These are phyloP conservation scores for Vanacampus margaritifer DNA, from an alignment of 2,113 vertebrate species.

Conservation along the genomic window DNA sequence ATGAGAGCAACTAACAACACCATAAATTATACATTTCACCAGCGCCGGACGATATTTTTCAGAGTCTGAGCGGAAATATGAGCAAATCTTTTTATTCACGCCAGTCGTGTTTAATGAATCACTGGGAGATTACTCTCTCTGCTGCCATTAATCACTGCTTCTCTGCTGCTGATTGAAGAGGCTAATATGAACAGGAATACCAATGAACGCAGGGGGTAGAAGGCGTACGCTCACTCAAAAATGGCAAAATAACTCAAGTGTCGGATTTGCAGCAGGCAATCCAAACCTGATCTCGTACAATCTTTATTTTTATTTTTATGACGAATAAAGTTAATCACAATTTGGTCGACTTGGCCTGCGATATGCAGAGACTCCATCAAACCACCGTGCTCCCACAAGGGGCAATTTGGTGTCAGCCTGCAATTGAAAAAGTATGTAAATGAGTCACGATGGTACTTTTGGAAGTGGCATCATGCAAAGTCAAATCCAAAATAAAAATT, in stretches of 20 bases:
- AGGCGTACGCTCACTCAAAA: constrained; percentile 40
- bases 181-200: constrained; percentile 69
- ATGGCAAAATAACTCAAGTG: constrained; percentile 49
- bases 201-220: constrained; percentile 55
- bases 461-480: constrained; percentile 27
- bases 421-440: constrained; percentile 48
- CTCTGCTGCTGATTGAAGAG: constrained; percentile 67
- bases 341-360: constrained; percentile 17
- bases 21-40: constrained; percentile 68
- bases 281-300: constrained; percentile 44
- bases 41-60: constrained; percentile 66
- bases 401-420: constrained; percentile 42
- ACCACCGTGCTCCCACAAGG: constrained; percentile 21
- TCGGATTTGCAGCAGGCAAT: constrained; percentile 34
- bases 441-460: constrained; percentile 31
- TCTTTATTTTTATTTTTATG: constrained; percentile 13
- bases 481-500: constrained; percentile 44
- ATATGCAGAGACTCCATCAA: constrained; percentile 34
- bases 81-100: constrained; percentile 70
- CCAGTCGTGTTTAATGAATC: constrained; percentile 68
- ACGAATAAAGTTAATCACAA: constrained; percentile 42
- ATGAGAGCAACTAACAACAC: constrained; percentile 56
- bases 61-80: constrained; percentile 66
- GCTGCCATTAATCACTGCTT: constrained; percentile 68
- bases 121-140: constrained; percentile 64